These are phyloP conservation scores for Oncorhynchus clarkii DNA, from an alignment of 2,113 vertebrate species.

Conservation along the genomic window DNA sequence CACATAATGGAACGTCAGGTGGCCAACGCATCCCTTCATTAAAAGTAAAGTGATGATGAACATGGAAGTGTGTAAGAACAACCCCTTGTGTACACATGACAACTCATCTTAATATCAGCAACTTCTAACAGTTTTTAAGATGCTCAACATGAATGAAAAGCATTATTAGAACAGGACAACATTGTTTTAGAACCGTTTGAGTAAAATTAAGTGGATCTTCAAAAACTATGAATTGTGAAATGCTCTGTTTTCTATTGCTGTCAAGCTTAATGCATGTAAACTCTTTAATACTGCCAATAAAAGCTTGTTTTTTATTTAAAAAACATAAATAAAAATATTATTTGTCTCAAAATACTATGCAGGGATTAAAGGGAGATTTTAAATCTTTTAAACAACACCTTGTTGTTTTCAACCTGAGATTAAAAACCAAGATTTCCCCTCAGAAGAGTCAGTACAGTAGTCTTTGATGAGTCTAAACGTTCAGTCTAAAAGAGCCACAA, in stretches of 20 bases:
- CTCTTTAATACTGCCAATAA: slow-evolving; percentile 52
- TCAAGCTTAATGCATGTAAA: slow-evolving; percentile 66
- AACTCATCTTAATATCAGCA: neutral
- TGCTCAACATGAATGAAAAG: slow-evolving; percentile 10
- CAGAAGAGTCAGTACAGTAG: slow-evolving; percentile 28
- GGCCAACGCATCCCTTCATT: neutral
- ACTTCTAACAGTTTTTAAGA: neutral
- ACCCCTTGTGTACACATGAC: neutral
- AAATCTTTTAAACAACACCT: slow-evolving; percentile 56
- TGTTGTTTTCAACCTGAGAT: slow-evolving; percentile 78
- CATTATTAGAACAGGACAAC: slow-evolving; percentile 21
- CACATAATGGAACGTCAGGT: no score
- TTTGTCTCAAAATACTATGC: slow-evolving; percentile 65
- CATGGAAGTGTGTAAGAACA: neutral
- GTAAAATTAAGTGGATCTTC: slow-evolving; percentile 14
- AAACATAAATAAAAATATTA: slow-evolving; percentile 67
- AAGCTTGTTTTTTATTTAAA: slow-evolving; percentile 50
- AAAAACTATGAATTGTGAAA: slow-evolving; percentile 36
- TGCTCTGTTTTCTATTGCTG: slow-evolving; percentile 61
- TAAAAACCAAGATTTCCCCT: slow-evolving; percentile 54
- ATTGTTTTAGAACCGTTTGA: slow-evolving; percentile 24
- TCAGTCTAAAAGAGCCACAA: slow-evolving; percentile 11
- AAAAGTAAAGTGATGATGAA: slow-evolving; percentile 1
- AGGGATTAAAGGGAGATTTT: slow-evolving; percentile 66
- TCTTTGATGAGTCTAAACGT: neutral